Conservation (phyloP, 2,113 vertebrate genomes). For the Gallinago paraguaiae region DNA sequence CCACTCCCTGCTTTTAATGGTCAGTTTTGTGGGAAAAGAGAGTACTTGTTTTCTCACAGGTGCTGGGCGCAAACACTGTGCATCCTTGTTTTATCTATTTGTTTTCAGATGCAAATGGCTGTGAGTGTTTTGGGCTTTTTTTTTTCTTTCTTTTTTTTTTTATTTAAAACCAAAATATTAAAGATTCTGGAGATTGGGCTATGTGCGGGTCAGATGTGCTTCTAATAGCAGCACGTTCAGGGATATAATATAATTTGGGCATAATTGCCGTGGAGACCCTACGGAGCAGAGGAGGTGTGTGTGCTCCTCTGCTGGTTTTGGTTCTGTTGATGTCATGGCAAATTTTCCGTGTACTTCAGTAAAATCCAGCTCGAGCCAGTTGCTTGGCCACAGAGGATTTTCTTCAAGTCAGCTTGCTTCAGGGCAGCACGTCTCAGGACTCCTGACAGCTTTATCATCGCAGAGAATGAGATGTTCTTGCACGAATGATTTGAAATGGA, state of each 20-base stretch:
- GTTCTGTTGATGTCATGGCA: neutral
- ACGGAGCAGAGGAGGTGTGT: neutral
- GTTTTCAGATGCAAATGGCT: neutral
- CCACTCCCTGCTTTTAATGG: neutral
- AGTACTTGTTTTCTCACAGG: neutral
- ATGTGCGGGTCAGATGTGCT: neutral
- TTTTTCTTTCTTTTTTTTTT: neutral
- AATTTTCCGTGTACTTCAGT: neutral
- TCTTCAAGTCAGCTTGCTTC: neutral
- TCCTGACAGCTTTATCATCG: slow-evolving; percentile 22
- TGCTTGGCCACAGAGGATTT: neutral
- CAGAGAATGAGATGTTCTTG: slow-evolving; percentile 7
- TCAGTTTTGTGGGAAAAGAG: neutral
- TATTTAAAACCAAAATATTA: neutral
- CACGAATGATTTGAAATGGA: slow-evolving; percentile 19
- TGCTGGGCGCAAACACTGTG: neutral
- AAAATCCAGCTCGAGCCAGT: neutral
- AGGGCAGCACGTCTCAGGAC: neutral
- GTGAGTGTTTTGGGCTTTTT: neutral
- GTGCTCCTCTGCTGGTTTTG: neutral
- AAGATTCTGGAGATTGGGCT: neutral
- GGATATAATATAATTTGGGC: neutral
- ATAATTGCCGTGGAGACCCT: neutral
- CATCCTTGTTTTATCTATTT: neutral
- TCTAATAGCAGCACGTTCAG: neutral